phyloP scores from a whole-genome alignment of 2,797 vertebrate species.

The Chrosomus eos region DNA sequence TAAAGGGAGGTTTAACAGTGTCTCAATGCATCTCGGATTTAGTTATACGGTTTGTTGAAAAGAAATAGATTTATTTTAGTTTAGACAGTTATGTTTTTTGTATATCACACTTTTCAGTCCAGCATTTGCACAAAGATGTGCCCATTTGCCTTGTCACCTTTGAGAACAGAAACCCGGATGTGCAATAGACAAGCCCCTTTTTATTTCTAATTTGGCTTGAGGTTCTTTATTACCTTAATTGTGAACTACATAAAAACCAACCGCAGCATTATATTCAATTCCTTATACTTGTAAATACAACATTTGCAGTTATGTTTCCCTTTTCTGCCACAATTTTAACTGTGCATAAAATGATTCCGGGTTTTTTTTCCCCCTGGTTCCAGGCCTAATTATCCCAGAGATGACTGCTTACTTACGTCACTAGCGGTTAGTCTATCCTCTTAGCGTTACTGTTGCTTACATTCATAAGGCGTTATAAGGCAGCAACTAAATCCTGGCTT shows the following conservation, averaged over 20 bases:
- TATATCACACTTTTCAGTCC: slow-evolving; percentile 11
- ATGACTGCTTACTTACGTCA: not conserved
- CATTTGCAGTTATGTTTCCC: not conserved
- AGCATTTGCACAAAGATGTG: slow-evolving; percentile 30
- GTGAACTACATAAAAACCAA: not conserved
- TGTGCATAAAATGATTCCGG: not conserved
- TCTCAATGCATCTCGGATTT: slow-evolving; percentile 70
- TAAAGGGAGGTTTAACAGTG: slow-evolving; percentile 77
- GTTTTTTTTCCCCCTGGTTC: not conserved
- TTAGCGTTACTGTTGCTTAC: slow-evolving; percentile 5
- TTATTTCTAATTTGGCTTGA: not conserved
- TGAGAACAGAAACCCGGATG: slow-evolving; percentile 16
- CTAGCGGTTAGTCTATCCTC: not conserved
- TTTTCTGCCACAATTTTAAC: slow-evolving; percentile 7
- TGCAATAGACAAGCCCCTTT: not conserved
- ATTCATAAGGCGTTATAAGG: not conserved
- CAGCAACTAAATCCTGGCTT: not conserved
- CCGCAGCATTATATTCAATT: not conserved
- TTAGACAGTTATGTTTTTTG: slow-evolving; percentile 58
- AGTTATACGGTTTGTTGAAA: slow-evolving; percentile 68
- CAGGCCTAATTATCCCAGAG: slow-evolving; percentile 3
- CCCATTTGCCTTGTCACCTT: slow-evolving; percentile 48
- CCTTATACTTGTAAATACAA: slow-evolving; percentile 20
- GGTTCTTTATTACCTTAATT: not conserved
- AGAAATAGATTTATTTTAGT: slow-evolving; percentile 71